A percentile compares a stretch with the other conserved stretches of the same genome.
Conservation (phyloP, 2,113 vertebrate species). For the Lanius collurio region DNA sequence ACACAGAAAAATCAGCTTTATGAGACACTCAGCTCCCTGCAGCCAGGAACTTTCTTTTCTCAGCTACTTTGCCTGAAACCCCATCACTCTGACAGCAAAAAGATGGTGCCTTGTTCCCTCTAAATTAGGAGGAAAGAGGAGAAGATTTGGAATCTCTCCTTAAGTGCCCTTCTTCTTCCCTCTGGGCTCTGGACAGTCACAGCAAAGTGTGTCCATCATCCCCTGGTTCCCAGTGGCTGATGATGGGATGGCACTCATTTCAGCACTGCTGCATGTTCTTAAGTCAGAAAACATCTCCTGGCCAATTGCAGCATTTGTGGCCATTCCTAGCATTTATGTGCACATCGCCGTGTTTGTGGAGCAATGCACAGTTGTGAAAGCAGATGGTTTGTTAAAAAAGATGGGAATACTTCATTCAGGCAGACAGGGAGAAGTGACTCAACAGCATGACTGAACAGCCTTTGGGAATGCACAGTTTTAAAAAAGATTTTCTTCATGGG, state of each 20-base stretch:
- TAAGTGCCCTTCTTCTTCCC: background rate
- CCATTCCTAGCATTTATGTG: background rate
- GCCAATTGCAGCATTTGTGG: background rate
- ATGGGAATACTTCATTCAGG: background rate
- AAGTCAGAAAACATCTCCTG: background rate
- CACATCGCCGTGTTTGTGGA: background rate
- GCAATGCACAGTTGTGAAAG: background rate
- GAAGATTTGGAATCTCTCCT: background rate
- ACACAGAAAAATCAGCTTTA: background rate
- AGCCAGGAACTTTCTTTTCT: background rate
- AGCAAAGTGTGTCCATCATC: background rate
- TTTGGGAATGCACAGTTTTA: background rate
- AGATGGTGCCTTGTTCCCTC: background rate
- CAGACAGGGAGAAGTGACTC: background rate
- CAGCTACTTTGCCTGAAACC: background rate
- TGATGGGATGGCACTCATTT: background rate
- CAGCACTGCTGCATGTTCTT: fast-evolving
- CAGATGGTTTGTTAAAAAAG: background rate
- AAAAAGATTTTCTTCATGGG: background rate
- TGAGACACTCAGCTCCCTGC: background rate
- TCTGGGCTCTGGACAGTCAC: no score
- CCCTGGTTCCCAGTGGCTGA: background rate
- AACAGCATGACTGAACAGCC: background rate
- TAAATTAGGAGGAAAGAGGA: background rate
- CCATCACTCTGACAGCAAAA: background rate